These are phyloP conservation scores for Eumerus sabulonum DNA, from an alignment of 2,888 invertebrate species.

Conservation along the genomic window DNA sequence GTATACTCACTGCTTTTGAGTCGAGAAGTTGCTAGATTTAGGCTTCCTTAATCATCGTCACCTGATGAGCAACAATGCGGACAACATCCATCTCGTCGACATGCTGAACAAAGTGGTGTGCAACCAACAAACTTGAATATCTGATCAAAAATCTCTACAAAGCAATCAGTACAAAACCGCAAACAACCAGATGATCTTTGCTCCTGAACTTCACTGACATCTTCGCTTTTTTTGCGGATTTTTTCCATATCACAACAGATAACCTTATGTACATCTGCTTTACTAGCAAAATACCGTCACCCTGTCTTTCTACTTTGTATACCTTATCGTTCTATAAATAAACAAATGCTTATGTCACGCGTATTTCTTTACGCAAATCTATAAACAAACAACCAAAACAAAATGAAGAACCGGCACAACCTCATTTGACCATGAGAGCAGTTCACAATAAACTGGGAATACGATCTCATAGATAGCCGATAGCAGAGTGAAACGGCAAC, in stretches of 20 bases:
- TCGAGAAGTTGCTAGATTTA: no score
- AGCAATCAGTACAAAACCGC: not conserved
- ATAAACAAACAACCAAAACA: not conserved
- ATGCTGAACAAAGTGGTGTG: not conserved
- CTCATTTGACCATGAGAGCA: not conserved
- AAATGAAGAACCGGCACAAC: slow-evolving; percentile 4
- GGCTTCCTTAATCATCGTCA: not conserved
- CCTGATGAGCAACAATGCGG: slow-evolving; percentile 1
- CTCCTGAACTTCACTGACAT: not conserved
- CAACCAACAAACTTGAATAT: not conserved
- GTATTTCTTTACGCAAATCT: no score
- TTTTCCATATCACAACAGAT: not conserved
- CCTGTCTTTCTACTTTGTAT: not conserved
- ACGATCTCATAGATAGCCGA: not conserved
- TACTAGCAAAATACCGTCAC: no score
- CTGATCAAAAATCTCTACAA: not conserved
- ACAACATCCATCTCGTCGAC: slow-evolving; percentile 15
- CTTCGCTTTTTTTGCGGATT: not conserved
- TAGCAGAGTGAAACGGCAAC: not conserved
- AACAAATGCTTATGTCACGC: no score
- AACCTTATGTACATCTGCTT: not conserved
- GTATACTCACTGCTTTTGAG: no score
- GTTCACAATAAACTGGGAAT: slow-evolving; percentile 20
- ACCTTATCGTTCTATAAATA: not conserved
- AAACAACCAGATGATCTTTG: not conserved